Conservation (phyloP, 2,797 vertebrate genomes). For the Helostoma temminkii region DNA sequence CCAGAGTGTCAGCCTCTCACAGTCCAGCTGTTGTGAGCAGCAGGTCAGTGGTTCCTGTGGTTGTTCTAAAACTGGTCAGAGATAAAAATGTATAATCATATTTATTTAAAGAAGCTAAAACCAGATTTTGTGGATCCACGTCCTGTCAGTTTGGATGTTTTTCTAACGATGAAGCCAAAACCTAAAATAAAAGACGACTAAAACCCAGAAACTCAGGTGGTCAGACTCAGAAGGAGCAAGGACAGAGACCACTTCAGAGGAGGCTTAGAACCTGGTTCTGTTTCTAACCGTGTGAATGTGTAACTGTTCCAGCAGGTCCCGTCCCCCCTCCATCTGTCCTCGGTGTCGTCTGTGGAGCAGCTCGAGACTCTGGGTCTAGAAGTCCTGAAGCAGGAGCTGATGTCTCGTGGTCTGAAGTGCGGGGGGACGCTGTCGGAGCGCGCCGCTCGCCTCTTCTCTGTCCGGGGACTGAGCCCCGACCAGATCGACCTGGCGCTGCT, state of each 20-base stretch:
- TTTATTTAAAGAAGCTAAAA: too few species aligned
- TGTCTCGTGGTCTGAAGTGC: slow-evolving; percentile 90
- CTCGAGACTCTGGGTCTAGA: slow-evolving; percentile 91
- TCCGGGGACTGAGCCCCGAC: slow-evolving; percentile 83
- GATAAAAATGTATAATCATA: too few species aligned
- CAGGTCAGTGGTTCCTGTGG: slow-evolving; percentile 56
- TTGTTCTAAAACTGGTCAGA: too few species aligned
- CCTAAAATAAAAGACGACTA: too few species aligned
- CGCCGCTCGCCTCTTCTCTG: slow-evolving; percentile 88
- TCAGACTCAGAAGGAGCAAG: too few species aligned
- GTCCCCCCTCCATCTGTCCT: slow-evolving; percentile 77
- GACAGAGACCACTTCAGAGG: too few species aligned
- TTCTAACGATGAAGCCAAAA: too few species aligned
- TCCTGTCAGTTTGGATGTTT: too few species aligned
- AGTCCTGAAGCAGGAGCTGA: slow-evolving; percentile 87
- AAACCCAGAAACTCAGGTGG: too few species aligned
- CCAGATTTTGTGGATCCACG: too few species aligned
- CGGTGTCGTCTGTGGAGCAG: slow-evolving; percentile 76
- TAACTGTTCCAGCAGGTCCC: neutral
- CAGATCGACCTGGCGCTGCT: slow-evolving; percentile 88
- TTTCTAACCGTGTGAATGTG: too few species aligned
- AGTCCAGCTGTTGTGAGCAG: neutral
- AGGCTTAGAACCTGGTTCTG: too few species aligned
- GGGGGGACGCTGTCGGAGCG: slow-evolving; percentile 92
- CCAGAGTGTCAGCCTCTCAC: neutral